A percentile compares a stretch with the other conserved stretches of the same genome.
Evolutionary conservation across 2,113 vertebrate genomes (phyloP).

Genomic region (Phainopepla nitens): DNA sequence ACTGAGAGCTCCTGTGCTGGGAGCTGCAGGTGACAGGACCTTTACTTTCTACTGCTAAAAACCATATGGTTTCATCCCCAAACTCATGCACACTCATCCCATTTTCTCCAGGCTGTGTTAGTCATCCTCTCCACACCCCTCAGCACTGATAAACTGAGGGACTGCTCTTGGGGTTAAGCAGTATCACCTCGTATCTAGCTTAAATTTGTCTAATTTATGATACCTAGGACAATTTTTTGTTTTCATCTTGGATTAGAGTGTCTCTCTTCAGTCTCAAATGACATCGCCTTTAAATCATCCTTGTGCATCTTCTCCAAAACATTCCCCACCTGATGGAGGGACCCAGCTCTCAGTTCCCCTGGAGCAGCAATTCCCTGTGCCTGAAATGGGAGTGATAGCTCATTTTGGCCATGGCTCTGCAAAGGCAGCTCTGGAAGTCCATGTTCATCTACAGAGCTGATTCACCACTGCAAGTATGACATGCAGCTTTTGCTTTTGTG

Average conservation of each 20-base stretch:
- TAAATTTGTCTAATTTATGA: background rate
- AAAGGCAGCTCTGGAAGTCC: background rate
- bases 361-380: background rate
- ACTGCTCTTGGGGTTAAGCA: background rate
- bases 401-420: background rate
- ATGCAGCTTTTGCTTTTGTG: background rate
- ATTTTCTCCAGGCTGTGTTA: background rate
- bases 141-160: background rate
- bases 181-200: fast-evolving
- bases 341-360: too few relatives aligned
- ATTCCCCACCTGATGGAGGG: background rate
- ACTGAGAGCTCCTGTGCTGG: background rate
- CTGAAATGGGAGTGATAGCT: background rate
- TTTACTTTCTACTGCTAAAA: background rate
- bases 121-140: background rate
- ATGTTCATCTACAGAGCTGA: background rate
- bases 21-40: background rate
- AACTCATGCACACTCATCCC: background rate
- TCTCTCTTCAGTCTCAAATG: background rate
- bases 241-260: background rate
- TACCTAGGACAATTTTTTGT: background rate
- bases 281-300: background rate
- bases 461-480: background rate
- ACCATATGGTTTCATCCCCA: background rate
- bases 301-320: background rate